Evolutionary conservation across 2,797 vertebrate species (phyloP), one percentile per base, ranked within the genome.

Genomic region (Lates japonicus): DNA sequence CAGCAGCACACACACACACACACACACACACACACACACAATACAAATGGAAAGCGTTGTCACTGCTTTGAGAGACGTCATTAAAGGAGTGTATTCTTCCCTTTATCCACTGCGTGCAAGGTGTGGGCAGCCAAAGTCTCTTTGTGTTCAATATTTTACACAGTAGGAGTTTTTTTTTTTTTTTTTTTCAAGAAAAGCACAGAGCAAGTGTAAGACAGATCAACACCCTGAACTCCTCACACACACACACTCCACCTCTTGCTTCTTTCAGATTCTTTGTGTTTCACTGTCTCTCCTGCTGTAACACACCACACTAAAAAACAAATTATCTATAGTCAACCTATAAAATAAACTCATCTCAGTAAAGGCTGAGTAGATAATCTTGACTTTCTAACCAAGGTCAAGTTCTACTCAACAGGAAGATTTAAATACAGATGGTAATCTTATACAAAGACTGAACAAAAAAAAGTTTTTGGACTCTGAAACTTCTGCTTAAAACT

Each of bases 51-150:
- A n/a, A n/a, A n/a, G n/a, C n/a, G n/a, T 39, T 65, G 71, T 61
- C 69, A 59, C 76, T 29, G 66, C 52, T 74, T 55, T n/a, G 59
- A 78, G 59, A 78, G 72, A 72, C 74, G 31, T 86, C 73, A 80
- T 81, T 84, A 81, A 67, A 55, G 17, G 19, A 66, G 48, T n/a
- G 29, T 48, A 25, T 44, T 80, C 70, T 73, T 37, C 14, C 51
- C 73, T 48, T 68, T 61, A 49, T 76, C 57, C 71, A 37, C 14
- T 49, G 48, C 54, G 6, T 44, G 37, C 63, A 48, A 17, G 17
- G 37, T 22, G 62, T 54, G 70, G 59, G 64, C 57, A 16, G 71
- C 62, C 49, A 14, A 58, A 14, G 14, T 65, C 52, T 70, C 51
- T 55, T 59, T 55, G 67, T 54, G 55, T 58, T 82, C 44, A 65